These are phyloP conservation scores for Mobula hypostoma DNA, from an alignment of 2,113 vertebrate species.

Conservation along the genomic window DNA sequence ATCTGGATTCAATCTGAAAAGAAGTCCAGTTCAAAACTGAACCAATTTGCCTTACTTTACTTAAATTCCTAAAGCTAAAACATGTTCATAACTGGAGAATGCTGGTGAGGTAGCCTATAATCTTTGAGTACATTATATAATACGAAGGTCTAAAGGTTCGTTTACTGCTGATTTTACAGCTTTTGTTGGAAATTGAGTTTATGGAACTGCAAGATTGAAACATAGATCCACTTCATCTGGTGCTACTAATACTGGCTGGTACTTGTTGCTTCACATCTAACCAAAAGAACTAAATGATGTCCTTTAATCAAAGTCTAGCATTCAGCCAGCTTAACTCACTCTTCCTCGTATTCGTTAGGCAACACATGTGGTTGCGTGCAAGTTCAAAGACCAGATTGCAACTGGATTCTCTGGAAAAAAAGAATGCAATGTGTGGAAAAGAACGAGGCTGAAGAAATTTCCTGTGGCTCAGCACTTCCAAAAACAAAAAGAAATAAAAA, in stretches of 20 bases:
- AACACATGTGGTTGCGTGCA: not conserved
- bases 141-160: not conserved
- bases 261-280: not conserved
- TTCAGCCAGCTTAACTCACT: not conserved
- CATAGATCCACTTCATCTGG: not conserved
- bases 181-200: not conserved
- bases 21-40: not conserved
- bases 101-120: not conserved
- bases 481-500: not conserved
- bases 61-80: not conserved
- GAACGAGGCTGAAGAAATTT: not conserved
- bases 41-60: not conserved
- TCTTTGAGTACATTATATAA: not conserved
- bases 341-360: too few species aligned
- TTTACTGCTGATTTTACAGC: not conserved
- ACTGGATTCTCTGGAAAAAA: not conserved
- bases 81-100: not conserved
- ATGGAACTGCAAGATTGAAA: not conserved
- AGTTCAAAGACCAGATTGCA: not conserved
- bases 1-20: not conserved
- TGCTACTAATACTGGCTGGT: not conserved
- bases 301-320: not conserved
- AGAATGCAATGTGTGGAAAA: not conserved
- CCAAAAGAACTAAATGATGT: not conserved
- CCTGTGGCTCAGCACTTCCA: too few species aligned